Evolutionary conservation across 2,113 vertebrate genomes (phyloP), one percentile per base, ranked within the genome.

Genomic region (Oncorhynchus gorbuscha): DNA sequence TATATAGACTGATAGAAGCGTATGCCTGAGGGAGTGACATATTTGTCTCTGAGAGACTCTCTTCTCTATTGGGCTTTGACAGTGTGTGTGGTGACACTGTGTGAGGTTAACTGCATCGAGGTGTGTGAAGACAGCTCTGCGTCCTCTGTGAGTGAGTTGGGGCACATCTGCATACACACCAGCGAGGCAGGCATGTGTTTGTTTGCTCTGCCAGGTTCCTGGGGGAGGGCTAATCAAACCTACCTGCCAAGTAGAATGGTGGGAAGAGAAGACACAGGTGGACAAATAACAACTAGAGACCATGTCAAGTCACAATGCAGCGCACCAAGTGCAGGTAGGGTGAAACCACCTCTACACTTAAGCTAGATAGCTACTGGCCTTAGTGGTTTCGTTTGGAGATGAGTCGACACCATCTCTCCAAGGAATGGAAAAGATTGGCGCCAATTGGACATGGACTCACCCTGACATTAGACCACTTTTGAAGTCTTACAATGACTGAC

Each of bases 1-100:
- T 39, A 84, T 83, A 39, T 55, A 73, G 79, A 83, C 82, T 55
- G 14, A 87, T 82, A 62, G 87, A 74, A 81, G 82, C 83, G 77
- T 72, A 3, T 71, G 84, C 88, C 88, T 20, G 65, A 84, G 86
- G 86, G 88, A 4, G 62, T 86, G 86, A 88, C 86, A 88, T 73
- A 83, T 90, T 78, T 75, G 39, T 86, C 83, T 91, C 75, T 84
- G 81, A 78, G 82, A 79, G 78, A 78, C 73, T 82, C 12, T 72
- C 69, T 18, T 79, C 83, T 79, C 73, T 81, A 64, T 76, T 65
- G 79, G 80, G 84, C 71, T 82, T 55, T 83, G 84, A 84, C 82
- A 84, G 79, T 74, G 39, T 79, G 68, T 69, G 39, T 78, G 70
- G 73, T 64, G 78, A 71, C 81, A 73, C 80, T 73, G 65, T 77